Conservation (phyloP, 2,113 vertebrate genomes). For the Plecturocebus donacophilus region DNA sequence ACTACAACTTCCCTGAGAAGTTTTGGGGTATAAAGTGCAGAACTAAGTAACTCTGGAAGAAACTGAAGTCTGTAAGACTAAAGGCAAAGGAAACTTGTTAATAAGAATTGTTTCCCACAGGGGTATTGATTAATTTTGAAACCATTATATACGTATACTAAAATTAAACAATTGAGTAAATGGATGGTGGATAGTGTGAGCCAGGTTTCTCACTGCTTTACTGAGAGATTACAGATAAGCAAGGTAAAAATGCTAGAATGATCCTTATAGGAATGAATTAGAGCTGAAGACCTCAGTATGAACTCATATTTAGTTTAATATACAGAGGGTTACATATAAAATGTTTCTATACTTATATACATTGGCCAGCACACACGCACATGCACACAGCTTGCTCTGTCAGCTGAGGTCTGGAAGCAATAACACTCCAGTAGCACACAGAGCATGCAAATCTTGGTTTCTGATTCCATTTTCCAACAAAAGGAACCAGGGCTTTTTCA, state of each 20-base stretch:
- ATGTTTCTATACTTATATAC: background rate
- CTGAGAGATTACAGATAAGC: background rate
- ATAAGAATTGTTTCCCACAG: background rate
- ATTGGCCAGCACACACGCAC: background rate
- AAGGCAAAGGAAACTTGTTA: background rate
- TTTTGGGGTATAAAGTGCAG: background rate
- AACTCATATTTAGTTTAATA: constrained; percentile 44
- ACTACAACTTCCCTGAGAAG: background rate
- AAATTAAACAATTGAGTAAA: background rate
- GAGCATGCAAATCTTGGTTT: background rate
- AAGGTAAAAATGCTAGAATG: background rate
- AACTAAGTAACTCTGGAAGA: background rate
- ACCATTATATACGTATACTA: background rate
- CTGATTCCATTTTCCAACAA: background rate
- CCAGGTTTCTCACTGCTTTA: background rate
- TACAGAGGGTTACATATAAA: background rate
- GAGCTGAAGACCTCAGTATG: background rate
- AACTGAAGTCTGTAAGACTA: background rate
- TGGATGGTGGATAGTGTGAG: background rate
- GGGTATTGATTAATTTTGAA: background rate
- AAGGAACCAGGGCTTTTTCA: background rate
- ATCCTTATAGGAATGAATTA: background rate
- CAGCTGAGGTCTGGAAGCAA: background rate
- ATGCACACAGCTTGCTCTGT: background rate
- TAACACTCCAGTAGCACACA: background rate